Percentiles rank a stretch among this genome's conserved stretches.
Evolutionary conservation across 2,888 invertebrate species (phyloP).

Genomic region (Congeria kusceri): DNA sequence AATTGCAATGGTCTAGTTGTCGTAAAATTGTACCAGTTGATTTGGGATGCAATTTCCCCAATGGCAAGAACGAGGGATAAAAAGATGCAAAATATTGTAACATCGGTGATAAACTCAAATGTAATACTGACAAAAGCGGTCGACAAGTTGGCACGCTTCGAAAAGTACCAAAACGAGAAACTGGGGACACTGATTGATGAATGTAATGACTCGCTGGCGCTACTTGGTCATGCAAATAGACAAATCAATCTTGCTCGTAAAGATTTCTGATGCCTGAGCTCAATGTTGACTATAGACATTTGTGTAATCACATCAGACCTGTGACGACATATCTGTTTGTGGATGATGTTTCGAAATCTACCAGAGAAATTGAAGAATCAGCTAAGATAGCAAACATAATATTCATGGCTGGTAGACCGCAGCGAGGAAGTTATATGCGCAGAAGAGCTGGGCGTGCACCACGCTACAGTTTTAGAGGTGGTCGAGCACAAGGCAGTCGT

Average conservation of each 20-base stretch:
- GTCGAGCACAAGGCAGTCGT: no score
- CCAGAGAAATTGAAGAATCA: no score
- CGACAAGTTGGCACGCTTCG: background rate
- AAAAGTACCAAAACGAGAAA: background rate
- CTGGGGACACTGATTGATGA: constrained; percentile 6
- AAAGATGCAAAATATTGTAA: constrained; percentile 5
- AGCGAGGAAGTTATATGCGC: no score
- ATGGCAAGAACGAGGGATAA: background rate
- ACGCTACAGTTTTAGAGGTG: no score
- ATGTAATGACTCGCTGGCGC: constrained; percentile 4
- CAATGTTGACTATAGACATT: no score
- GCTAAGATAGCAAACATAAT: no score
- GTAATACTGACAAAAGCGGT: constrained; percentile 5
- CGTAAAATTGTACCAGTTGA: background rate
- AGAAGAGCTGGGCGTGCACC: no score
- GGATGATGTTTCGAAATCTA: no score
- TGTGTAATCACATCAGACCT: no score
- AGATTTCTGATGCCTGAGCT: no score
- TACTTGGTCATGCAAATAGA: constrained; percentile 9
- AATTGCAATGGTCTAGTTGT: background rate
- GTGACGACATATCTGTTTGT: no score
- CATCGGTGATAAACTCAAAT: constrained; percentile 5
- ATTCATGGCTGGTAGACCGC: no score
- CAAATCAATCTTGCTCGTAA: background rate
- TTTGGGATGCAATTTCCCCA: background rate